These are phyloP conservation scores for Cheilosia variabilis DNA, from an alignment of 2,888 invertebrate genomes.

Conservation along the genomic window DNA sequence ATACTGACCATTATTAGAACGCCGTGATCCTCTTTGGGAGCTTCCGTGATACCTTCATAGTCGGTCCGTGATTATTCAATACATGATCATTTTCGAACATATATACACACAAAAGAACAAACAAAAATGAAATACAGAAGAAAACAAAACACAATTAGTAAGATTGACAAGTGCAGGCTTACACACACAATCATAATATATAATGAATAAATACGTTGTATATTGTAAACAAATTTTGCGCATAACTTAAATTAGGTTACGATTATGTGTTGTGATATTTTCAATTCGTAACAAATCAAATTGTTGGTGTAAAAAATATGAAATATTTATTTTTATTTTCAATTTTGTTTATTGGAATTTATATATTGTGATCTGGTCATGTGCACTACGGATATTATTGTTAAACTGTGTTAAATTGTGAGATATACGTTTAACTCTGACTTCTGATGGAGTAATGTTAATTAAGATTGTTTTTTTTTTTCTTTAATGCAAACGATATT, in stretches of 20 bases:
- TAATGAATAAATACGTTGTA: slow-evolving; percentile 45
- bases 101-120: slow-evolving; percentile 17
- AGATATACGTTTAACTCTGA: slow-evolving; percentile 6
- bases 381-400: slow-evolving; percentile 42
- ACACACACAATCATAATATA: slow-evolving; percentile 22
- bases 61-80: slow-evolving; percentile 32
- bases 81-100: slow-evolving; percentile 44
- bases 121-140: slow-evolving; percentile 25
- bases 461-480: slow-evolving; percentile 21
- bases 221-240: slow-evolving; percentile 59
- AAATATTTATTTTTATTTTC: neutral
- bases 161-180: slow-evolving; percentile 11
- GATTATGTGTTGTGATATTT: slow-evolving; percentile 65
- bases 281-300: slow-evolving; percentile 52
- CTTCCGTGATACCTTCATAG: slow-evolving; percentile 83
- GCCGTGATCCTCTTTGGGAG: slow-evolving; percentile 84
- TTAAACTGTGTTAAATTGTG: slow-evolving; percentile 48
- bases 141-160: slow-evolving; percentile 52
- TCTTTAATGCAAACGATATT: neutral
- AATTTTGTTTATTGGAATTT: slow-evolving; percentile 4
- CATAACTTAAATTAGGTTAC: slow-evolving; percentile 60
- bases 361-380: slow-evolving; percentile 37
- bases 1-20: slow-evolving; percentile 84
- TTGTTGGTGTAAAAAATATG: slow-evolving; percentile 40
- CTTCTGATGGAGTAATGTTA: slow-evolving; percentile 35